Evolutionary conservation across 2,888 invertebrate genomes (phyloP), one percentile per base, ranked within the genome.

Genomic region (Sinhomidia bicolor): DNA sequence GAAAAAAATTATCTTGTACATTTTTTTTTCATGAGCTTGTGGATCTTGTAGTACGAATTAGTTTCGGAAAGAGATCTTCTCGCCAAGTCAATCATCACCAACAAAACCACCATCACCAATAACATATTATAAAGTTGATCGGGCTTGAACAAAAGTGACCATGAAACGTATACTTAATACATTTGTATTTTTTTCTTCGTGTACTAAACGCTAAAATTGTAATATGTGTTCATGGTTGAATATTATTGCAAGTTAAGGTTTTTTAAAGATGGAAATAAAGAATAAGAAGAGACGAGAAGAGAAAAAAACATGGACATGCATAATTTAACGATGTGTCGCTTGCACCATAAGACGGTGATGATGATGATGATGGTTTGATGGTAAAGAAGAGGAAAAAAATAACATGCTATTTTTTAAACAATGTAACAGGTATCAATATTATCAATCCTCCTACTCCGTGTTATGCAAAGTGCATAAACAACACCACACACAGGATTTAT

Each of bases 61-160:
- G 85, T 85, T 79, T 85, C 85, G 85, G 78, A 85, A 65, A 74
- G 41, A 32, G 62, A 60, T 76, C 84, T 41, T 36, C 62, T 84
- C 78, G 85, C 85, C 79, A 62, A 85, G 85, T 85, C 85, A 78
- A 79, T 85, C 85, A 85, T 78, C 85, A 85, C 85, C 78, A 85
- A 82, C 78, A 78, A 65, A 74, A 85, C 74, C 83, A 85, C 85
- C 68, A 71, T 41, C 36, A 41, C 68, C 84, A 85, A 85, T 85
- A 85, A 44, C 80, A 20, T 60, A 57, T 29, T 32, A 32, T 17
- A 51, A 9, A 54, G 54, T 78, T 14, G 71, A 83, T 82, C 85
- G 76, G 47, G 51, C 74, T 60, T 47, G 78, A 78, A 51, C 79
- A 85, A 71, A 71, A 85, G 29, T 85, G 85, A 85, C 85, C 85